Percentiles rank a stretch among this genome's conserved stretches.
Evolutionary conservation across 1,140 invertebrate genomes (phyloP).

Genomic region (Drosophila biarmipes): DNA sequence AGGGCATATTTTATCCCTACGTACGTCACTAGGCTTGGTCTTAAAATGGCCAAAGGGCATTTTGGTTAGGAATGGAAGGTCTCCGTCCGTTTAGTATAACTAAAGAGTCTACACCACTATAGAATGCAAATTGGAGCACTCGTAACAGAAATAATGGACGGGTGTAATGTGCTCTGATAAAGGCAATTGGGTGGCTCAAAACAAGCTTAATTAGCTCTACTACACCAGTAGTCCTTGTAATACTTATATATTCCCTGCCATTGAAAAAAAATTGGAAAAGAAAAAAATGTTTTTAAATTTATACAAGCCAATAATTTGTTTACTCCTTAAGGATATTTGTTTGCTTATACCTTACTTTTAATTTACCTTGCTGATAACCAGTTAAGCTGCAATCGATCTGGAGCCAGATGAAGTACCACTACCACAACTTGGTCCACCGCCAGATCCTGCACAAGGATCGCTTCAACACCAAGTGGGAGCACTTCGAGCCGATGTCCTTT

Average conservation of each 20-base stretch:
- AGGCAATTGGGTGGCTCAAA: slow-evolving; percentile 3
- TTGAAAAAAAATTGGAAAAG: no score
- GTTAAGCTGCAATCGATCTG: slow-evolving; percentile 81
- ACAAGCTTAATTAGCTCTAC: not conserved
- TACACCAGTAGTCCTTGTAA: not conserved
- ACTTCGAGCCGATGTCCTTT: slow-evolving; percentile 82
- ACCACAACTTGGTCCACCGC: slow-evolving; percentile 78
- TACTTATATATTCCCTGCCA: not conserved
- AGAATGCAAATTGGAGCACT: slow-evolving; percentile 32
- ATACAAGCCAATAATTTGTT: no score
- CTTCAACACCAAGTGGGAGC: slow-evolving; percentile 82
- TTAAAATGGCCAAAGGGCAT: slow-evolving; percentile 28
- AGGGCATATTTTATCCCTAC: not conserved
- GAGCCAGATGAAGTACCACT: slow-evolving; percentile 83
- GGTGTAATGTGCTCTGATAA: slow-evolving; percentile 18
- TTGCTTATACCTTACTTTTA: no score
- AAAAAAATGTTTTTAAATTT: no score
- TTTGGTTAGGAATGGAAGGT: slow-evolving; percentile 12
- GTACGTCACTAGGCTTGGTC: slow-evolving; percentile 2
- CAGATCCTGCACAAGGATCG: slow-evolving; percentile 82
- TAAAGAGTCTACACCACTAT: slow-evolving; percentile 13
- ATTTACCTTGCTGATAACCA: slow-evolving; percentile 2
- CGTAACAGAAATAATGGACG: slow-evolving; percentile 20
- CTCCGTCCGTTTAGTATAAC: slow-evolving; percentile 22
- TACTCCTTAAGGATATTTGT: no score